phyloP scores from a whole-genome alignment of 2,888 invertebrate species.

The Melinopterus prodromus region DNA sequence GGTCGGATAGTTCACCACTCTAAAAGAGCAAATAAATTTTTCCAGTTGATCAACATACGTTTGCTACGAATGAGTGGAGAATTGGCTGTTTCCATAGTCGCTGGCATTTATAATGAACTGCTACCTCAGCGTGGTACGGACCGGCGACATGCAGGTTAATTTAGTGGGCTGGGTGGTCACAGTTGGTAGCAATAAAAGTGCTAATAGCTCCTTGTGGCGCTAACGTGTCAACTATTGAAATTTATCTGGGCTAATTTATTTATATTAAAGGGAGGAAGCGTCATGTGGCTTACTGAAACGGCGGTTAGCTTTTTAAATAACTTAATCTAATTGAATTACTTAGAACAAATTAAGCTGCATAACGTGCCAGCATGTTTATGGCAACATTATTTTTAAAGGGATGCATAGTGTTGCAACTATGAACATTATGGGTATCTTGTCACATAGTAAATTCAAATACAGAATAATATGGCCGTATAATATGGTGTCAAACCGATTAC shows the following conservation, averaged over 20 bases:
- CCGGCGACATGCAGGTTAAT: constrained; percentile 32
- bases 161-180: constrained; percentile 41
- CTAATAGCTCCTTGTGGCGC: constrained; percentile 53
- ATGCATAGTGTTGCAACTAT: too few relatives aligned
- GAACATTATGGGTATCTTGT: too few relatives aligned
- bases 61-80: not conserved
- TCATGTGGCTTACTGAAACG: constrained; percentile 46
- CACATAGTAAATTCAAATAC: too few relatives aligned
- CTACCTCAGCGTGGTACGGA: constrained; percentile 31
- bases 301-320: not conserved
- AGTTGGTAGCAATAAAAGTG: constrained; percentile 53
- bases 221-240: constrained; percentile 53
- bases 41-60: not conserved
- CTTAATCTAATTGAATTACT: too few relatives aligned
- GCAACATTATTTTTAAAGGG: too few relatives aligned
- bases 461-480: too few relatives aligned
- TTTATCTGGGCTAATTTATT: constrained; percentile 55
- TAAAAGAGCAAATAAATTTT: not conserved
- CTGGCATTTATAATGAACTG: constrained; percentile 28
- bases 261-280: constrained; percentile 46
- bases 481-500: too few relatives aligned
- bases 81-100: not conserved
- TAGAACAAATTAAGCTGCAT: too few relatives aligned
- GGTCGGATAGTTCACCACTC: not conserved
- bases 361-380: too few relatives aligned